These are phyloP conservation scores for Oryzias melastigma DNA, from an alignment of 2,113 vertebrate species.

Conservation along the genomic window DNA sequence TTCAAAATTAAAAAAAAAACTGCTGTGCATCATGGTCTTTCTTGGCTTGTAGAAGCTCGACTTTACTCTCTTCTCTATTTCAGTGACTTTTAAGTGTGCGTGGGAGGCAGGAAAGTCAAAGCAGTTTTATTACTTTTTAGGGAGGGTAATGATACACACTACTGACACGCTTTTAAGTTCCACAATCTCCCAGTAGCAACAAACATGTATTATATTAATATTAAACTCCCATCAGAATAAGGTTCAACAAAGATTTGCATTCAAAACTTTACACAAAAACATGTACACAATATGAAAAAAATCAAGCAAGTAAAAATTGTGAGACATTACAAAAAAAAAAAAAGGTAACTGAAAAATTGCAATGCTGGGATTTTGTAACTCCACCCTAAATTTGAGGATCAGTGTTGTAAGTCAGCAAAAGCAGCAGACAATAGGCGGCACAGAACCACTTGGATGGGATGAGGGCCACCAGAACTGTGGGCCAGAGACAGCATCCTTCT, in stretches of 20 bases:
- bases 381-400: neutral
- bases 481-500: conserved; percentile 4
- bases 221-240: conserved; percentile 34
- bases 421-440: conserved; percentile 34
- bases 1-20: too few species aligned
- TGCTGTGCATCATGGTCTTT: too few species aligned
- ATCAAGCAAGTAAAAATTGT: neutral
- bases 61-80: too few species aligned
- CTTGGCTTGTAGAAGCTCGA: too few species aligned
- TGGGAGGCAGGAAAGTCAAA: too few species aligned
- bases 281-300: neutral
- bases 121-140: too few species aligned
- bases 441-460: conserved; percentile 44
- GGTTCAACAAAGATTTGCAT: conserved; percentile 6
- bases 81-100: too few species aligned
- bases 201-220: conserved; percentile 25
- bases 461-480: conserved; percentile 24
- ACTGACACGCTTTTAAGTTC: too few species aligned
- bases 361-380: neutral
- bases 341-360: neutral
- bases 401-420: conserved; percentile 24
- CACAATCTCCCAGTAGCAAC: too few species aligned
- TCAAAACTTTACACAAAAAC: neutral
- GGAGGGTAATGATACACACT: too few species aligned
- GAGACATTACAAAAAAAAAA: neutral